Percentiles rank a stretch among this genome's conserved stretches.
phyloP scores from a whole-genome alignment of 1,140 invertebrate species.

The Carcinoscorpius rotundicauda region DNA sequence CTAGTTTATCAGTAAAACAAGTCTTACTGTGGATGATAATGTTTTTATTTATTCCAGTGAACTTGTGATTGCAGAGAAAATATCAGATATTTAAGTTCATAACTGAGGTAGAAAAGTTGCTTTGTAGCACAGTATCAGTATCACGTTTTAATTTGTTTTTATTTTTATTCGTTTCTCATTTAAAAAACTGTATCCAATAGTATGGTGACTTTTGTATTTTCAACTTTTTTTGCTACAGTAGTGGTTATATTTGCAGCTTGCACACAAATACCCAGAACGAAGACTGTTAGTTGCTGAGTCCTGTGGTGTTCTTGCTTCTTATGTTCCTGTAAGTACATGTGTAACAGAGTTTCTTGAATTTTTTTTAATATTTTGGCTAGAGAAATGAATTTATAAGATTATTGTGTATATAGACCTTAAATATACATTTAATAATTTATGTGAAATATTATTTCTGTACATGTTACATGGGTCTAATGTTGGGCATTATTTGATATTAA shows the following conservation, averaged over 20 bases:
- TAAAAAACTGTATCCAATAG: constrained; percentile 2
- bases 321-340: constrained; percentile 44
- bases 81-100: too few species aligned
- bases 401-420: not conserved
- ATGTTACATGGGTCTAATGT: too few species aligned
- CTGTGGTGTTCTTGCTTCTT: constrained; percentile 56
- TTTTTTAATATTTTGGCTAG: constrained; percentile 20
- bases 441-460: too few species aligned
- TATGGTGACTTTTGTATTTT: constrained; percentile 3
- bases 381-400: not conserved
- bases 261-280: constrained; percentile 55
- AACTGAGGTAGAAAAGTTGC: too few species aligned
- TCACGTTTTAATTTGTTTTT: not conserved
- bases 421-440: too few species aligned
- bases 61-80: too few species aligned
- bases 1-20: too few species aligned
- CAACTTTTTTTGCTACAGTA: not conserved
- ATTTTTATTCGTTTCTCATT: constrained; percentile 4
- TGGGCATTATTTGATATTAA: too few species aligned
- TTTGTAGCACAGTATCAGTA: not conserved
- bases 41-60: too few species aligned
- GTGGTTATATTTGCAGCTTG: constrained; percentile 35
- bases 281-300: constrained; percentile 56
- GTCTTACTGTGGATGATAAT: too few species aligned
- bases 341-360: constrained; percentile 32